phyloP scores from a whole-genome alignment of 2,113 vertebrate species.

The Rhabdornis inornatus region DNA sequence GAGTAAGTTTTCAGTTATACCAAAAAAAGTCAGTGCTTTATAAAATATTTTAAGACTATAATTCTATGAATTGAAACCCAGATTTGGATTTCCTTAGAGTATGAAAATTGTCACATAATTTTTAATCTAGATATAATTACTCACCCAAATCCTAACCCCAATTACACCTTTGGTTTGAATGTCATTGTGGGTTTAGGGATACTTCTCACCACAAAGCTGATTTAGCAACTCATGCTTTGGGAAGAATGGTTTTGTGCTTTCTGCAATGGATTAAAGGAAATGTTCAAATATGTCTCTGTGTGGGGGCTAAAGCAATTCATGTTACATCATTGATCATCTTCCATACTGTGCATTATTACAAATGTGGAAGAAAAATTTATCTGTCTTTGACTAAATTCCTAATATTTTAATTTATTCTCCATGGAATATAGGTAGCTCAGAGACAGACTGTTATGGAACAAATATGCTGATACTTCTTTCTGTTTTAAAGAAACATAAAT shows the following conservation, averaged over 20 bases:
- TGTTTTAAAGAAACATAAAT: background rate
- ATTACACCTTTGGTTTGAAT: background rate
- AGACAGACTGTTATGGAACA: background rate
- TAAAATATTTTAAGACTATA: background rate
- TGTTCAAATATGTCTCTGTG: background rate
- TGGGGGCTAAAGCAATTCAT: background rate
- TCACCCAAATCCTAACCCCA: background rate
- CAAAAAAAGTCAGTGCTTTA: background rate
- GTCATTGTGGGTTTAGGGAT: background rate
- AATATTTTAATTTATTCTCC: background rate
- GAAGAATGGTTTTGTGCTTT: background rate
- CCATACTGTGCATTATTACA: background rate
- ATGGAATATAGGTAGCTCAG: background rate
- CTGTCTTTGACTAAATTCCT: background rate
- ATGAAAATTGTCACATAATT: background rate
- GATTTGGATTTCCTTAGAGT: background rate
- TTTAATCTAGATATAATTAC: background rate
- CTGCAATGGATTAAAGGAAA: background rate
- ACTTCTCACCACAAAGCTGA: background rate
- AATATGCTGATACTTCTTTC: background rate
- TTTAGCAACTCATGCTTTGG: background rate
- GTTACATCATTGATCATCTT: background rate
- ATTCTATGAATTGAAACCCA: background rate
- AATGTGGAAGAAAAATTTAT: background rate
- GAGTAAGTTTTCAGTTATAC: background rate